Base-by-base conservation (phyloP, 1,140 invertebrate genomes). In the Drosophila kikkawai region DNA sequence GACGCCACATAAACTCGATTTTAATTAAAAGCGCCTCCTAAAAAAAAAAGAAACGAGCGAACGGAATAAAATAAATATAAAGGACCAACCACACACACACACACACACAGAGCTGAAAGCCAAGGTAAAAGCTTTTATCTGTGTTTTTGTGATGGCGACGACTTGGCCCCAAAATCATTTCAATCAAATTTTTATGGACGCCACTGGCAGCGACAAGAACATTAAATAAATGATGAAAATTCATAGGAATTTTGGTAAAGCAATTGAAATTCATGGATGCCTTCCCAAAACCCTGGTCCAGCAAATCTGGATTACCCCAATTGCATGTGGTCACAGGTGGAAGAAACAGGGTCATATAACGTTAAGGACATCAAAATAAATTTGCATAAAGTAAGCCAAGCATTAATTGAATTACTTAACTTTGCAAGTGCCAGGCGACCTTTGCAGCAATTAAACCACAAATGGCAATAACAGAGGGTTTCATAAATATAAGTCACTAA, bases 241-340 rank as follows among this genome's bases (percentile, higher is more conserved):
- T 85, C 81, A 90, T 90, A 90, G 71, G 58, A 79, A 80, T 61
- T 58, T 65, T 11, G 45, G 37, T 36, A 53, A 64, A 32, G 66
- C 85, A 79, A 90, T 90, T 82, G 86, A 90, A 90, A 90, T 90
- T 90, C 85, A 90, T 90, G 85, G 70, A 79, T 70, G 61, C 60
- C 45, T 22, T 32, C 1, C 7, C 29, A 12, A 17, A 17, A 29
- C 45, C 36, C 9, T n/a, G 26, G 65, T 67, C 69, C 69, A 58
- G 69, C 37, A 41, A 41, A 34, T 47, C 7, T 7, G 67, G 44
- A 50, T 73, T 59, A 73, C 37, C 29, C 26, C 11, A 32, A 45
- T 44, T 69, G 64, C 45, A 42, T 6, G 29, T n/a, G 48, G 70
- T 39, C 53, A 37, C 70, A 74, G 70, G 70, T 74, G 70, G 68